Conservation (phyloP, 64 coral and sea anemone species). For the Acropora tenuis region DNA sequence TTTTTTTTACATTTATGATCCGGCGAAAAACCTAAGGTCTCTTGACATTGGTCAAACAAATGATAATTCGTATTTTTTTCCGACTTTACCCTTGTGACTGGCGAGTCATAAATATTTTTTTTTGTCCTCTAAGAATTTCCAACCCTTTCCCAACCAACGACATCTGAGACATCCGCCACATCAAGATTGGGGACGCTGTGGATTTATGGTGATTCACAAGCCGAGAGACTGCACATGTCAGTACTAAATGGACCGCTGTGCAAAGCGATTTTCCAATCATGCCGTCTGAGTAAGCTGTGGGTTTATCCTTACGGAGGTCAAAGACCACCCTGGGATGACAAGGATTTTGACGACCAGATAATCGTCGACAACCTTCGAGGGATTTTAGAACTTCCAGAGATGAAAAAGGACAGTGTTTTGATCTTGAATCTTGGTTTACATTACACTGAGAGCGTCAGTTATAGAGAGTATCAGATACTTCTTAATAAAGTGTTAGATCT, state of each 20-base stretch:
- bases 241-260: slow-evolving; percentile 63
- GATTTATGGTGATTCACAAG: slow-evolving; percentile 93
- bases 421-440: slow-evolving; percentile 90
- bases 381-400: slow-evolving; percentile 48
- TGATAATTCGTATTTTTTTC: not conserved
- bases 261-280: slow-evolving; percentile 73
- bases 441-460: slow-evolving; percentile 64
- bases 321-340: slow-evolving; percentile 49
- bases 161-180: not conserved
- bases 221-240: slow-evolving; percentile 65
- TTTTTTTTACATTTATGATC: no score
- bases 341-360: slow-evolving; percentile 75
- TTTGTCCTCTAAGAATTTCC: not conserved
- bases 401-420: slow-evolving; percentile 83
- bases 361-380: slow-evolving; percentile 61
- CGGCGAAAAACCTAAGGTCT: no score
- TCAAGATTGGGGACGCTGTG: slow-evolving; percentile 32
- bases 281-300: slow-evolving; percentile 83
- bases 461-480: slow-evolving; percentile 62
- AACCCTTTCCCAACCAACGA: not conserved
- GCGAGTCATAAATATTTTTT: not conserved
- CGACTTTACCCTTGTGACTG: not conserved
- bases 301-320: slow-evolving; percentile 64
- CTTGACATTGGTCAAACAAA: not conserved
- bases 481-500: slow-evolving; percentile 60